Evolutionary conservation across 2,113 vertebrate species (phyloP).

Genomic region (Pavo muticus): DNA sequence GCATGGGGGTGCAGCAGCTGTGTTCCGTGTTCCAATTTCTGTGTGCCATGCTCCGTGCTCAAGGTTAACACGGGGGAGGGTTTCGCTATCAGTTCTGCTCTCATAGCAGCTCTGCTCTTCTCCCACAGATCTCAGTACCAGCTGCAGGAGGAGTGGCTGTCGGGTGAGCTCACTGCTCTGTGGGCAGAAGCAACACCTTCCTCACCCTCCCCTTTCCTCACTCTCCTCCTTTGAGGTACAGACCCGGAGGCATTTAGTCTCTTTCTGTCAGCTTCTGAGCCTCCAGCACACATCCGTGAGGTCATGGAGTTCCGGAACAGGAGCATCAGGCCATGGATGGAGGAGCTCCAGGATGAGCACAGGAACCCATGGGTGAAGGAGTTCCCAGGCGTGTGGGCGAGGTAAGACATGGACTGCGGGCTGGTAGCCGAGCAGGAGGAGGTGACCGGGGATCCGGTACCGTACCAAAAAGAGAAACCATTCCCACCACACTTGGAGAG

Average conservation of each 20-base stretch:
- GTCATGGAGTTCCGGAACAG: neutral
- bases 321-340: neutral
- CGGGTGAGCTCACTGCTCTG: neutral
- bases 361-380: neutral
- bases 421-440: neutral
- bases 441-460: fast-evolving
- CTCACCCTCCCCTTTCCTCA: neutral
- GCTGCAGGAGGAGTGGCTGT: neutral
- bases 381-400: neutral
- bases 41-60: neutral
- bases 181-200: neutral
- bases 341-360: neutral
- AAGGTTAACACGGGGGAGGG: neutral
- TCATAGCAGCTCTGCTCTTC: neutral
- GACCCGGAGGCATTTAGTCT: too few relatives aligned
- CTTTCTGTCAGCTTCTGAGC: neutral
- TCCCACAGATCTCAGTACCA: neutral
- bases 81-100: neutral
- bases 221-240: neutral
- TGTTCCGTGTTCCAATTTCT: too few relatives aligned
- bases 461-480: fast-evolving
- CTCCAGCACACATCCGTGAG: too few relatives aligned
- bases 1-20: too few relatives aligned
- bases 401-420: neutral
- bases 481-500: fast-evolving